These are phyloP conservation scores for Taurulus bubalis DNA, from an alignment of 2,113 vertebrate species.

Conservation along the genomic window DNA sequence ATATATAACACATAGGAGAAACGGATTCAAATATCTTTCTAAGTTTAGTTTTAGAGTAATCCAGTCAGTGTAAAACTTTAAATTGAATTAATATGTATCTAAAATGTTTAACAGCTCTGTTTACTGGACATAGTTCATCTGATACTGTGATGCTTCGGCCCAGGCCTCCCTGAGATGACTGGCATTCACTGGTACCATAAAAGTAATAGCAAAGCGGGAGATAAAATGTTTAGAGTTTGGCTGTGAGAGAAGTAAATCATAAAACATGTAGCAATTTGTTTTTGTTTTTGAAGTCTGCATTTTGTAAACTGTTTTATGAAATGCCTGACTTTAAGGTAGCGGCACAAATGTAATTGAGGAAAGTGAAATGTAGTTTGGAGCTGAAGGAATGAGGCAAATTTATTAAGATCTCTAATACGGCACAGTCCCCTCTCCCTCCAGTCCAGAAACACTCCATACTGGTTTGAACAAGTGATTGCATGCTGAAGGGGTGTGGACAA, in stretches of 20 bases:
- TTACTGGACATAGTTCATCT: too few species aligned
- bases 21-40: too few species aligned
- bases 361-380: conserved; percentile 21
- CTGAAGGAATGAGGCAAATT: conserved; percentile 15
- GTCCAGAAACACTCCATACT: not conserved
- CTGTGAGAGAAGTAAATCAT: conserved; percentile 9
- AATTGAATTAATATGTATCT: not conserved
- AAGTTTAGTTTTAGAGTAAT: too few species aligned
- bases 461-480: conserved; percentile 30
- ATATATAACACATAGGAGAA: not conserved
- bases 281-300: not conserved
- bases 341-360: not conserved
- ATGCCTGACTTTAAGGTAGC: not conserved
- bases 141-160: not conserved
- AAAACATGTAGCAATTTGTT: not conserved
- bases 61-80: too few species aligned
- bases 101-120: too few species aligned
- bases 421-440: not conserved
- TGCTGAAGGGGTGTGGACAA: not conserved
- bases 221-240: conserved; percentile 23
- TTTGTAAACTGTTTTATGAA: not conserved
- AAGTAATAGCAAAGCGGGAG: not conserved
- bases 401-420: not conserved
- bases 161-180: conserved; percentile 1
- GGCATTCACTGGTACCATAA: not conserved